Evolutionary conservation across 2,113 vertebrate species (phyloP), one percentile per base, ranked within the genome.

Genomic region (Fulmarus glacialis): DNA sequence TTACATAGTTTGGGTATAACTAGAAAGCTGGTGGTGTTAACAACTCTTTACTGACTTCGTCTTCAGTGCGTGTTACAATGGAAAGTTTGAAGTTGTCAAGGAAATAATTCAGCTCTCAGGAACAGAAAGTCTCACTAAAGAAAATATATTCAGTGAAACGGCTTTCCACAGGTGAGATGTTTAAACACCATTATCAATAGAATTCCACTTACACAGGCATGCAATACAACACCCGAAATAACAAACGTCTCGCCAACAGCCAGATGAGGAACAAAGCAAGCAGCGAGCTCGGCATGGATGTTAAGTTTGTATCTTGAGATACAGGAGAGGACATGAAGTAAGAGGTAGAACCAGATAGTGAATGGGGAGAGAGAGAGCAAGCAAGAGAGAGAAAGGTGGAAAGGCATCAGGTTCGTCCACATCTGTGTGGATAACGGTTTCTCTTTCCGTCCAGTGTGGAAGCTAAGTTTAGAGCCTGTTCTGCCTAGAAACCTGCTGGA

Each of bases 121-220:
- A 81, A 98, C 98, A 43, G 99, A 99, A 73, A 99, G 99, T 64
- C 98, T 99, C 89, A 97, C 98, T 27, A 99, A 99, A 88, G 99
- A 99, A 96, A 99, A 99, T 47, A 99, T 99, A 94, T 99, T 99
- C 98, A 99, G 99, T 52, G 99, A 99, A 97, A 99, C 99, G 2
- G 99, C 98, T 59, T 99, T 99, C 97, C 99, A 99, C 98, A 99
- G 99, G 99, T 98, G 97, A 80, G 95, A 10, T 40, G 52, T 70
- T 64, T 78, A 60, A 63, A 48, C 10, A 3, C 48, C 13, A 2
- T n/a, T 34, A 3, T 48, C 38, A 34, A 12, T 2, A 36, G 60
- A 30, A 13, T 19, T 32, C 23, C 55, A 9, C 30, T 13, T 8
- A 1, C 1, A 32, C 19, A 1, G 2, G 0, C 1, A 0, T 11